phyloP scores from a whole-genome alignment of 2,888 invertebrate genomes.

The Campoplex nolae region DNA sequence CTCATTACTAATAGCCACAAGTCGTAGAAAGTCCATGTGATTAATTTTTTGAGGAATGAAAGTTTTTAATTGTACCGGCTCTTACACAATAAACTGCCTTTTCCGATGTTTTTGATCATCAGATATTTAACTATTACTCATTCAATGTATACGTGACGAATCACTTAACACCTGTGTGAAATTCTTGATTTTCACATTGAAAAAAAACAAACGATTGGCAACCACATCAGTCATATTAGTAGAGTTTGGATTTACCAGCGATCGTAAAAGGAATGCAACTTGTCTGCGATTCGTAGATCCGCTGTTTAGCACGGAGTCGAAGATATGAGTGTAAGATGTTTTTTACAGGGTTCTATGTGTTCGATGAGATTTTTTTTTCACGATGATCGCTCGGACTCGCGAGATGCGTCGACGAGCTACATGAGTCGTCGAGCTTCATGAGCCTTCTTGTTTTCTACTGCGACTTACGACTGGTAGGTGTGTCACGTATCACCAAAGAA shows the following conservation, averaged over 20 bases:
- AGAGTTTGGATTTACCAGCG: not conserved
- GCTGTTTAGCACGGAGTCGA: conserved; percentile 50
- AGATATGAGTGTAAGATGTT: conserved; percentile 42
- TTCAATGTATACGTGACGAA: too few relatives aligned
- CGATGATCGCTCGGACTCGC: conserved; percentile 32
- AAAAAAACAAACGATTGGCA: not conserved
- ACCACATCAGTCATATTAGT: conserved; percentile 47
- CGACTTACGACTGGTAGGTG: conserved; percentile 69
- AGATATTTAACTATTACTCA: too few relatives aligned
- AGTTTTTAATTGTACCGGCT: too few relatives aligned
- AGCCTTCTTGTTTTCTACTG: conserved; percentile 46
- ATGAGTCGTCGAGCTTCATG: conserved; percentile 24
- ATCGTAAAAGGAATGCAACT: conserved; percentile 51
- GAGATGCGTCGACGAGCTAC: conserved; percentile 47
- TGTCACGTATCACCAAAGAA: conserved; percentile 75
- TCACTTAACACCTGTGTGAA: too few relatives aligned
- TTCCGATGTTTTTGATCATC: too few relatives aligned
- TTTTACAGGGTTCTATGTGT: conserved; percentile 37
- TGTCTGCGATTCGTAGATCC: conserved; percentile 32
- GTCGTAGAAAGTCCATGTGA: too few relatives aligned
- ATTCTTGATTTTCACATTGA: not conserved
- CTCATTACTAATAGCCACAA: too few relatives aligned
- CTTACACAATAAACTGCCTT: too few relatives aligned
- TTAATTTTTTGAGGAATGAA: too few relatives aligned
- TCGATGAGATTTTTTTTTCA: conserved; percentile 38